A percentile compares a stretch with the other conserved stretches of the same genome.
These are phyloP conservation scores for Menura novaehollandiae DNA, from an alignment of 2,113 vertebrate genomes.

Conservation along the genomic window DNA sequence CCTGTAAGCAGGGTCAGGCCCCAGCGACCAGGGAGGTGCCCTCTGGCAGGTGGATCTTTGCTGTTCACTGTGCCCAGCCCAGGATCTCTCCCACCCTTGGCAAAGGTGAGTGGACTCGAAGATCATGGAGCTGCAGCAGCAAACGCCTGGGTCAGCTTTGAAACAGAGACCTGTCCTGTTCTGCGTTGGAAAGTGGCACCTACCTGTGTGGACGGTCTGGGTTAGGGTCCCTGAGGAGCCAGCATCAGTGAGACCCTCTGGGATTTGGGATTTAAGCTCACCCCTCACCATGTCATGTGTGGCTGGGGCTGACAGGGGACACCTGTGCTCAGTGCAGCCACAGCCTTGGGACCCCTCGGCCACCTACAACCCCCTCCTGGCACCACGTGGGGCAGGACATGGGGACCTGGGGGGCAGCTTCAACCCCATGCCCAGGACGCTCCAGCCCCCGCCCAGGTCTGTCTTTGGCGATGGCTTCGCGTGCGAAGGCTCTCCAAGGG, in stretches of 20 bases:
- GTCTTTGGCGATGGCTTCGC: neutral
- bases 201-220: rapidly evolving
- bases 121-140: neutral
- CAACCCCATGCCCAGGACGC: neutral
- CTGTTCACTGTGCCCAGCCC: rapidly evolving
- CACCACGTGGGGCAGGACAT: rapidly evolving
- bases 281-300: rapidly evolving
- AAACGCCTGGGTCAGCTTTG: neutral
- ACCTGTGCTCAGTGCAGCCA: rapidly evolving
- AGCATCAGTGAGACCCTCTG: neutral
- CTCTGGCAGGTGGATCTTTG: rapidly evolving
- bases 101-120: neutral
- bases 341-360: neutral
- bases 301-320: neutral
- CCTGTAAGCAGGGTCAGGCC: rapidly evolving
- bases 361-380: rapidly evolving
- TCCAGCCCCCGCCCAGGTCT: neutral
- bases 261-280: neutral
- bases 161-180: neutral
- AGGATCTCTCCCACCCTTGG: neutral
- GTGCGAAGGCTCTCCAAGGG: neutral
- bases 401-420: neutral
- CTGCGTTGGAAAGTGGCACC: neutral
- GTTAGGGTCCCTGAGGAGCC: neutral
- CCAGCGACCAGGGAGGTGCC: neutral